These are phyloP conservation scores for Neomonachus schauinslandi DNA, from an alignment of 2,113 vertebrate species.

Conservation along the genomic window DNA sequence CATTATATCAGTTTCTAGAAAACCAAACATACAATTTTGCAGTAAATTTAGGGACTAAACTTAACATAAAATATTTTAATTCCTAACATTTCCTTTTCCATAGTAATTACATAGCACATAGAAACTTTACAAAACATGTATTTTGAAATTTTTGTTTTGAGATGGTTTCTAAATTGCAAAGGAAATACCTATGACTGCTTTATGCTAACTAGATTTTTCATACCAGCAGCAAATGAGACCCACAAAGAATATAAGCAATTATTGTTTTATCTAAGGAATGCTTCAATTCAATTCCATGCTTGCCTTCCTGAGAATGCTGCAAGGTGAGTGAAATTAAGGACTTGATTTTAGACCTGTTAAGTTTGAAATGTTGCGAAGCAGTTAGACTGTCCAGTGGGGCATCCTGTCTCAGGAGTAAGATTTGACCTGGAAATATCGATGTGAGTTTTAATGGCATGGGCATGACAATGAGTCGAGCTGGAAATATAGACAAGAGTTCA, in stretches of 20 bases:
- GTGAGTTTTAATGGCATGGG: not conserved
- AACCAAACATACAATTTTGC: conserved; percentile 59
- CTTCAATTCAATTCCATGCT: not conserved
- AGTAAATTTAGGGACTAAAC: conserved; percentile 55
- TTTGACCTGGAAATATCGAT: not conserved
- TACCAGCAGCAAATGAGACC: conserved; percentile 13
- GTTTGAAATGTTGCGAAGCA: not conserved
- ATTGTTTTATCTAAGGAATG: not conserved
- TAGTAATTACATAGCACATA: conserved; percentile 33
- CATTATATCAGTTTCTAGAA: conserved; percentile 59
- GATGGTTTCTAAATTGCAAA: conserved; percentile 4
- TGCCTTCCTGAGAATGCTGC: not conserved
- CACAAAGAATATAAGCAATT: not conserved
- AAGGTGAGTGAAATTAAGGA: not conserved
- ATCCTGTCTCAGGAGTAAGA: not conserved
- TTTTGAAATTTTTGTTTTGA: conserved; percentile 59
- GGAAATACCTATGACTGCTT: not conserved
- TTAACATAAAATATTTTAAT: conserved; percentile 68
- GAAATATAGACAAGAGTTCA: not conserved
- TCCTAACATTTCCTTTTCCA: conserved; percentile 45
- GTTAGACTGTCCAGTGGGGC: not conserved
- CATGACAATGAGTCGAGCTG: not conserved
- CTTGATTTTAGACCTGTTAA: not conserved
- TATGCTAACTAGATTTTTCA: not conserved
- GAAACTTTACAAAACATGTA: conserved; percentile 40